phyloP scores from a whole-genome alignment of 2,888 invertebrate genomes.

The Drosophila atripex region DNA sequence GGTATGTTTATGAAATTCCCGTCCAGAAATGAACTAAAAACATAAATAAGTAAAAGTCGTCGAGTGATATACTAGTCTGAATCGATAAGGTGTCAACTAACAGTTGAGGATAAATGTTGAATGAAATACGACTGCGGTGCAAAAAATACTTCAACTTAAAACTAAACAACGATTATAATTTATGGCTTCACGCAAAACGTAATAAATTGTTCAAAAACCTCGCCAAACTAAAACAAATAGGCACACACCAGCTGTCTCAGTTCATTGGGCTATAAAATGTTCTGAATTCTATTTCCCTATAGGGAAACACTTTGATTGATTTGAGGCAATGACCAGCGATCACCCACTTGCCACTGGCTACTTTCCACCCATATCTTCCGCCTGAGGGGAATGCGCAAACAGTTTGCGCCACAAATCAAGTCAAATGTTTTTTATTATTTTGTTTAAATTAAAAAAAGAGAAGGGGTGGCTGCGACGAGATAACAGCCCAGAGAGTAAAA shows the following conservation, averaged over 20 bases:
- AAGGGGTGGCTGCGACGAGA: constrained; percentile 21
- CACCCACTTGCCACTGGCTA: constrained; percentile 9
- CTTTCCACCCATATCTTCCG: constrained; percentile 11
- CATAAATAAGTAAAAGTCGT: background rate
- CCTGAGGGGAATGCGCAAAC: constrained; percentile 6
- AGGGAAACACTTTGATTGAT: constrained; percentile 14
- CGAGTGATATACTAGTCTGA: background rate
- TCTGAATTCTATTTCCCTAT: background rate
- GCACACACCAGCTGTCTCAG: constrained; percentile 5
- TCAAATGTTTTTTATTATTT: constrained; percentile 25
- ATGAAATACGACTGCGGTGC: background rate
- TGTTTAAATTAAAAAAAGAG: constrained; percentile 42
- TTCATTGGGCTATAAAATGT: background rate
- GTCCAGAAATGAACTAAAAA: background rate
- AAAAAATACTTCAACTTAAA: background rate
- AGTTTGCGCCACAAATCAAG: constrained; percentile 30
- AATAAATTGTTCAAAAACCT: background rate
- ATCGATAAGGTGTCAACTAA: background rate
- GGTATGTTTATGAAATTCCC: constrained; percentile 26
- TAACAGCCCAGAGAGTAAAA: constrained; percentile 14
- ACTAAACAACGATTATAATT: background rate
- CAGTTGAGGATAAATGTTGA: background rate
- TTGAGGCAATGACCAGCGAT: constrained; percentile 16
- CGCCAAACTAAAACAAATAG: background rate
- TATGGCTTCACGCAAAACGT: background rate